These are phyloP conservation scores for Tragelaphus strepsiceros DNA, from an alignment of 2,113 vertebrate species.

Conservation along the genomic window DNA sequence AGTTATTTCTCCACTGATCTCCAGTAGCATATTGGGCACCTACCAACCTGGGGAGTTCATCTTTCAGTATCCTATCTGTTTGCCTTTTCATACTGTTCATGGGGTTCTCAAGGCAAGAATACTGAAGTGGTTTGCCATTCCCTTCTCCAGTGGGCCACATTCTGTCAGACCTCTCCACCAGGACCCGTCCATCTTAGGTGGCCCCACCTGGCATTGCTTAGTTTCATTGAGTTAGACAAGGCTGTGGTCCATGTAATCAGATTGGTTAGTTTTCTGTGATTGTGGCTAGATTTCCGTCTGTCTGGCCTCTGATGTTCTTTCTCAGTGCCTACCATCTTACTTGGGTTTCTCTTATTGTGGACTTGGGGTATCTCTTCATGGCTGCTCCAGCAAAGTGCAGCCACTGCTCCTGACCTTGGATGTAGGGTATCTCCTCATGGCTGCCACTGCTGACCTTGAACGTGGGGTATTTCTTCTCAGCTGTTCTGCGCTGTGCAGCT, in stretches of 20 bases:
- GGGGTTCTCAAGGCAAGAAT: background rate
- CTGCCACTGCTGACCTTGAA: too few relatives aligned
- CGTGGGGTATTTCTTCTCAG: background rate
- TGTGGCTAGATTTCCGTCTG: background rate
- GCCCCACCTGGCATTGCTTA: background rate
- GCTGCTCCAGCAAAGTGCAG: too few relatives aligned
- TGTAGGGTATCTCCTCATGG: background rate
- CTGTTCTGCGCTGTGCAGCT: accelerated
- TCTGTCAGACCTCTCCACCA: background rate
- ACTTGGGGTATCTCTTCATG: background rate
- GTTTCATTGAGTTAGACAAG: background rate
- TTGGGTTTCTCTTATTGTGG: background rate
- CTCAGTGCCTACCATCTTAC: background rate
- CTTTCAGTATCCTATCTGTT: background rate
- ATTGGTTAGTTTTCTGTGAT: background rate
- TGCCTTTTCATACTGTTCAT: background rate
- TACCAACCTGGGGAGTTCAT: background rate
- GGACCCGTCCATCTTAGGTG: background rate
- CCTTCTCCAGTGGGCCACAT: background rate
- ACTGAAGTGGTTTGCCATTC: background rate
- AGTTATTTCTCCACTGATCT: background rate
- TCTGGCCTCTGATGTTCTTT: background rate
- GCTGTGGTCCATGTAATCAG: background rate
- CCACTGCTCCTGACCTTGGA: background rate
- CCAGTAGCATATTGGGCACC: background rate